Conservation (phyloP, 2,888 invertebrate genomes). For the Spodoptera picta region DNA sequence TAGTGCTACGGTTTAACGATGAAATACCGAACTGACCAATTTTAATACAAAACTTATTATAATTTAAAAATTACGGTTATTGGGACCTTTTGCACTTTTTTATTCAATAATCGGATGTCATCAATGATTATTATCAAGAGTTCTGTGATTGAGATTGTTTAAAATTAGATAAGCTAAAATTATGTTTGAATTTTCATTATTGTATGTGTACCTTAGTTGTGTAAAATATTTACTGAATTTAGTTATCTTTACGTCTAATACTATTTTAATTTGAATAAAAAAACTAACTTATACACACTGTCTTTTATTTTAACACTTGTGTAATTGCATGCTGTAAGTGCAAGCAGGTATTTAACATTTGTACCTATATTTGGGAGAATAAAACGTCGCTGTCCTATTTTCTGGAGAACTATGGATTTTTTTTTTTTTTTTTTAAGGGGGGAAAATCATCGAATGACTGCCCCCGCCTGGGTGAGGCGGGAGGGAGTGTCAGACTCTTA, state of each 20-base stretch:
- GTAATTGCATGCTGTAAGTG: too few species aligned
- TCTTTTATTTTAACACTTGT: constrained; percentile 17
- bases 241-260: constrained; percentile 26
- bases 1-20: constrained; percentile 10
- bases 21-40: too few species aligned
- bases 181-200: constrained; percentile 12
- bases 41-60: too few species aligned
- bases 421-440: too few species aligned
- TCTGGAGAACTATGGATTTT: too few species aligned
- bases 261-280: constrained; percentile 43
- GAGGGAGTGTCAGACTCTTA: too few species aligned
- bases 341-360: too few species aligned
- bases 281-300: constrained; percentile 19
- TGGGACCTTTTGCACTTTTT: constrained; percentile 1
- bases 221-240: constrained; percentile 34
- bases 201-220: constrained; percentile 17
- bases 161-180: constrained; percentile 31
- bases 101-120: neutral
- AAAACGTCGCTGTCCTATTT: too few species aligned
- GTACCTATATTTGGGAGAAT: too few species aligned
- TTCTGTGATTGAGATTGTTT: constrained; percentile 46
- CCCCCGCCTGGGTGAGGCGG: too few species aligned
- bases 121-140: neutral
- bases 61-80: neutral
- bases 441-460: too few species aligned